phyloP scores from a whole-genome alignment of 1,140 invertebrate genomes.

The Cardiocondyla obscurior region DNA sequence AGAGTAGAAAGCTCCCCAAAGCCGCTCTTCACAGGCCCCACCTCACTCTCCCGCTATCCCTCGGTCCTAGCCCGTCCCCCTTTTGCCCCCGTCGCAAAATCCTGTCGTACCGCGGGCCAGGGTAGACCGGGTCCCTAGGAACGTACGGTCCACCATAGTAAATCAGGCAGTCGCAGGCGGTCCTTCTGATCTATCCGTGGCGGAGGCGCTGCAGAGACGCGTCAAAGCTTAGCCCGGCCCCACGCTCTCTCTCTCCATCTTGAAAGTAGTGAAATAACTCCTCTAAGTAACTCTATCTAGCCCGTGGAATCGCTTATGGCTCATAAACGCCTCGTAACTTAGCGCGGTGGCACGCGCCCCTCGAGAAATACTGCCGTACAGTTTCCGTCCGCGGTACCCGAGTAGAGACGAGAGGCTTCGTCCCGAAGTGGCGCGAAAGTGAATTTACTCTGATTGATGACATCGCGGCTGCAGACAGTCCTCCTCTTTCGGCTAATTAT shows the following conservation, averaged over 20 bases:
- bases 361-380: constrained; percentile 69
- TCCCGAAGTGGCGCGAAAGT: constrained; percentile 52
- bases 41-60: constrained; percentile 75
- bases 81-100: constrained; percentile 75
- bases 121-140: constrained; percentile 64
- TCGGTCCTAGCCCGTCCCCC: constrained; percentile 76
- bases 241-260: constrained; percentile 56
- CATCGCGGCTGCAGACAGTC: not conserved
- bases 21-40: constrained; percentile 75
- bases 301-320: constrained; percentile 80
- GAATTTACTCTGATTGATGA: constrained; percentile 23
- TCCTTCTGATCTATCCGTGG: constrained; percentile 82
- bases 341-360: constrained; percentile 80
- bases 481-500: constrained; percentile 22
- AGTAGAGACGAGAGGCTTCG: constrained; percentile 34
- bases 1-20: constrained; percentile 33
- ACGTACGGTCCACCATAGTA: constrained; percentile 79
- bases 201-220: constrained; percentile 65
- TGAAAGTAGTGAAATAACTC: constrained; percentile 81
- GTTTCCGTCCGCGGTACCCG: constrained; percentile 31
- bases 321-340: constrained; percentile 84
- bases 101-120: constrained; percentile 71
- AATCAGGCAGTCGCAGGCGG: constrained; percentile 83
- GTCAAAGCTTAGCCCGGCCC: constrained; percentile 66
- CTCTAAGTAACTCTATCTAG: constrained; percentile 79